Conservation (phyloP, 2,888 invertebrate genomes). For the Ctenicera cuprea region DNA sequence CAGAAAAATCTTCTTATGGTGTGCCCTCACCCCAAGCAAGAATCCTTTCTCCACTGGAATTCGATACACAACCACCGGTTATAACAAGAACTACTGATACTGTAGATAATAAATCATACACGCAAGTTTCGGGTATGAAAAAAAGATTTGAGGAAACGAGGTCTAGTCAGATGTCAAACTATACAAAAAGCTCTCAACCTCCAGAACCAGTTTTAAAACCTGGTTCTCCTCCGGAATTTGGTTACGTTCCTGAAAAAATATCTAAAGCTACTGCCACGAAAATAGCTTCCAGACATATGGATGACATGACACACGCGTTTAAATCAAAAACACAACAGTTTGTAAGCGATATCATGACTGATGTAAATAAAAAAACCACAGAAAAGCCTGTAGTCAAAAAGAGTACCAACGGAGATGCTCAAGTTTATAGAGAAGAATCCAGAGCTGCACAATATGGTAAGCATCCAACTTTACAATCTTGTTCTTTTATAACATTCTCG, state of each 20-base stretch:
- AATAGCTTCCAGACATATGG: slow-evolving; percentile 79
- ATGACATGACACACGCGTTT: slow-evolving; percentile 80
- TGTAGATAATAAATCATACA: slow-evolving; percentile 56
- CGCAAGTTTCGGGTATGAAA: slow-evolving; percentile 51
- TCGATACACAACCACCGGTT: slow-evolving; percentile 75
- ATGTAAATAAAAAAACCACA: slow-evolving; percentile 73
- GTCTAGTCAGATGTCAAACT: slow-evolving; percentile 62
- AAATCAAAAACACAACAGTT: slow-evolving; percentile 82
- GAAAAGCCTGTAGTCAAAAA: slow-evolving; percentile 73
- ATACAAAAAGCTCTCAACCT: slow-evolving; percentile 31
- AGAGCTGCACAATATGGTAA: slow-evolving; percentile 83
- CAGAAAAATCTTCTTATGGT: slow-evolving; percentile 73
- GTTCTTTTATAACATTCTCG: background rate
- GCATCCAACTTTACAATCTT: slow-evolving; percentile 60
- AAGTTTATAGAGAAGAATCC: slow-evolving; percentile 83
- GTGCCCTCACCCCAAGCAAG: slow-evolving; percentile 72
- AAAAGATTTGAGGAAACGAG: slow-evolving; percentile 64
- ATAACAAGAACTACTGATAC: slow-evolving; percentile 67
- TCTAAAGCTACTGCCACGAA: slow-evolving; percentile 71
- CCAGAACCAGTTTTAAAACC: slow-evolving; percentile 72
- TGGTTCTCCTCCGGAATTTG: slow-evolving; percentile 78
- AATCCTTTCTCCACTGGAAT: slow-evolving; percentile 78
- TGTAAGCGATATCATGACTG: slow-evolving; percentile 79
- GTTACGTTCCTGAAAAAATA: slow-evolving; percentile 72
- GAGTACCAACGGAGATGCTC: slow-evolving; percentile 74